Conservation (phyloP, 2,888 invertebrate species). For the Ceriagrion tenellum region DNA sequence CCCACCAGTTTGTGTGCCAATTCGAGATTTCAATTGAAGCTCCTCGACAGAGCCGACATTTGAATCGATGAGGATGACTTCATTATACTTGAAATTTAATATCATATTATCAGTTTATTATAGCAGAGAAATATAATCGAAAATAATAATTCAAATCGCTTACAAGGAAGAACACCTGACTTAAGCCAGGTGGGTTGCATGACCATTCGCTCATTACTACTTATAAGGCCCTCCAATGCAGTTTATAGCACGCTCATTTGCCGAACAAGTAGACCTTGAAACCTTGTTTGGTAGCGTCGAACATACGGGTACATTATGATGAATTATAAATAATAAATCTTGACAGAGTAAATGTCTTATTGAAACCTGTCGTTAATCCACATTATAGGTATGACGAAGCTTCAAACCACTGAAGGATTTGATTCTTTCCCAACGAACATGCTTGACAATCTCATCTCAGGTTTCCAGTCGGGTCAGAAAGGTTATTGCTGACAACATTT, state of each 20-base stretch:
- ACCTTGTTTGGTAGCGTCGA: not conserved
- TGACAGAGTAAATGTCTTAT: too few species aligned
- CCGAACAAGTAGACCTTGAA: not conserved
- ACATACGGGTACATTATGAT: not conserved
- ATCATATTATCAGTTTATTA: too few species aligned
- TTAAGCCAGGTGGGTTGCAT: not conserved
- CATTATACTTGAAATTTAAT: too few species aligned
- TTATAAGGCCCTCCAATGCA: not conserved
- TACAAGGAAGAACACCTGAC: not conserved
- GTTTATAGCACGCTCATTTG: not conserved
- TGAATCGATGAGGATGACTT: not conserved
- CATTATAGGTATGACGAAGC: too few species aligned
- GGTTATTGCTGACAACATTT: too few species aligned
- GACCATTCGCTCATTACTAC: not conserved
- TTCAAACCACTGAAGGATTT: too few species aligned
- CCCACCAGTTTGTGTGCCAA: not conserved
- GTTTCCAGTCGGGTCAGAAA: too few species aligned
- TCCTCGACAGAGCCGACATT: not conserved
- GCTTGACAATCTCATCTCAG: too few species aligned
- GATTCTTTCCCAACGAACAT: too few species aligned
- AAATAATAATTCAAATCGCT: not conserved
- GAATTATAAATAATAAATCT: too few species aligned
- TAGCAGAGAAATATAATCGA: not conserved
- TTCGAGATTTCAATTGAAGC: not conserved
- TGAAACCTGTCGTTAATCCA: too few species aligned